Evolutionary conservation across 2,113 vertebrate genomes (phyloP).

Genomic region (Rhinolophus sinicus): DNA sequence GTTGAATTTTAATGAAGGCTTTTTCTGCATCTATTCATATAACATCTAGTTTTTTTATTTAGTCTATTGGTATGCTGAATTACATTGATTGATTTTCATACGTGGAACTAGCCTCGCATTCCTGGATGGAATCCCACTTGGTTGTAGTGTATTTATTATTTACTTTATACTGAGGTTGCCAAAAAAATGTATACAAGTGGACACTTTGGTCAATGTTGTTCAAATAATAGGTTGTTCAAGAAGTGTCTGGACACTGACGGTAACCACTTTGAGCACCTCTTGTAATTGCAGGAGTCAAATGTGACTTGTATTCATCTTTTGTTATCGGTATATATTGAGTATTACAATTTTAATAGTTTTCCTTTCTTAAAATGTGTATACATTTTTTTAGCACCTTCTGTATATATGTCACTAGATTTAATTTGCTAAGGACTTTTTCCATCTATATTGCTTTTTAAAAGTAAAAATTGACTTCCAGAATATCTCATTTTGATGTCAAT

Average conservation of each 20-base stretch:
- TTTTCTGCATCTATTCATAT: neutral
- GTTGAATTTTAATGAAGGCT: neutral
- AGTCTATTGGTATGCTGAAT: neutral
- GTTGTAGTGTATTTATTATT: neutral
- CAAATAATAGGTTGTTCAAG: no score
- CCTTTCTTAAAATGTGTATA: no score
- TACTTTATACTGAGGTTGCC: neutral
- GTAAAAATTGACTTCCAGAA: neutral
- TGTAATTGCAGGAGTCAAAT: no score
- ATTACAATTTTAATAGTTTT: no score
- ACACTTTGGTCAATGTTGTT: no score
- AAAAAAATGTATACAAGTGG: no score
- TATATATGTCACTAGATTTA: neutral
- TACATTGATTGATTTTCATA: neutral
- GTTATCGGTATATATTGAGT: no score
- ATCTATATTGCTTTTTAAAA: neutral
- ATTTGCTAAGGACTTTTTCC: neutral
- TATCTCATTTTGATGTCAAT: neutral
- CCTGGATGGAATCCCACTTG: neutral
- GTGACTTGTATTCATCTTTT: no score
- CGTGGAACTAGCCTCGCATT: neutral
- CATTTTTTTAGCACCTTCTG: no score
- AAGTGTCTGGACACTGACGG: no score
- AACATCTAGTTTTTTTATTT: neutral
- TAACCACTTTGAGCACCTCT: no score